phyloP scores from a whole-genome alignment of 2,888 invertebrate genomes.

The Folsomia candida region DNA sequence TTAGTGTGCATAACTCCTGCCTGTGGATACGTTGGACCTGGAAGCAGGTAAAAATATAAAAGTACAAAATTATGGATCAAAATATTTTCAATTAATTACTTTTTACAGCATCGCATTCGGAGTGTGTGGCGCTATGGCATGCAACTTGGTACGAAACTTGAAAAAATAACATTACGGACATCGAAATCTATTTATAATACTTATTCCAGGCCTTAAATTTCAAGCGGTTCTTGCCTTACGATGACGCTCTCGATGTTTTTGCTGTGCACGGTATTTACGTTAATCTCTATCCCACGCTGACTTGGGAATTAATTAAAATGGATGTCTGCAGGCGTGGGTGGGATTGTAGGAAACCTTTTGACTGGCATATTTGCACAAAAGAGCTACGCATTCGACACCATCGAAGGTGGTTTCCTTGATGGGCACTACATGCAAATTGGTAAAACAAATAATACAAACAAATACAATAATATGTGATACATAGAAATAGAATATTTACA shows the following conservation, averaged over 20 bases:
- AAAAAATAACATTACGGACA: too few species aligned
- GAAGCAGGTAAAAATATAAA: neutral
- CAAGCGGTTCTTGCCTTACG: slow-evolving; percentile 32
- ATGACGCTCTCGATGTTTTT: slow-evolving; percentile 48
- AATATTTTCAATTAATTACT: neutral
- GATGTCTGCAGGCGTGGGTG: too few species aligned
- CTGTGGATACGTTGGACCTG: slow-evolving; percentile 42
- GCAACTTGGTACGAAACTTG: slow-evolving; percentile 39
- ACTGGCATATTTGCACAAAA: slow-evolving; percentile 47
- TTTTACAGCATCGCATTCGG: slow-evolving; percentile 39
- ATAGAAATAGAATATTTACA: too few species aligned
- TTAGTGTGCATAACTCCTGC: slow-evolving; percentile 43
- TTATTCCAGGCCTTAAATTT: slow-evolving; percentile 44
- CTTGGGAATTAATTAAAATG: too few species aligned
- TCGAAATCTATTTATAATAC: too few species aligned
- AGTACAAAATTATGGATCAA: neutral
- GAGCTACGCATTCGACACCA: slow-evolving; percentile 28
- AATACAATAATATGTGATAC: too few species aligned
- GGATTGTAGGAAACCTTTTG: slow-evolving; percentile 38
- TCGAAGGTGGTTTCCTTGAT: slow-evolving; percentile 43
- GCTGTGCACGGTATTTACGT: slow-evolving; percentile 41
- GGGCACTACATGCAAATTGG: slow-evolving; percentile 40
- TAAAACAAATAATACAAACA: too few species aligned
- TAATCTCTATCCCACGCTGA: too few species aligned
- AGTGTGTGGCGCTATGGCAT: slow-evolving; percentile 38